Conservation (phyloP, 64 coral and sea anemone species). For the Dendrophyllia cribrosa region DNA sequence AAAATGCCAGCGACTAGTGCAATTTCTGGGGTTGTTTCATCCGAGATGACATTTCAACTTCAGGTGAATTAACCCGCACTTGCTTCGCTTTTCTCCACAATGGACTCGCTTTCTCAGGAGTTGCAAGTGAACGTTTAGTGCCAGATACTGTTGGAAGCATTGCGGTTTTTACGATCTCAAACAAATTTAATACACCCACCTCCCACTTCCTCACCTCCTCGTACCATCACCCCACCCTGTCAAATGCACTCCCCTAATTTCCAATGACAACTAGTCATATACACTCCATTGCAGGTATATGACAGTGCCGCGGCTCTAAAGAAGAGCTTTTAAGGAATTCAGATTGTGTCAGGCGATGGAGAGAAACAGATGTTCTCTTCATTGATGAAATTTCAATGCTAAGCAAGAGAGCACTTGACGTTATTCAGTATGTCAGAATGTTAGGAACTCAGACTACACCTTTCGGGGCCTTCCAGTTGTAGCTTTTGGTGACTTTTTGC, state of each 20-base stretch:
- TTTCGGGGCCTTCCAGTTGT: constrained; percentile 20
- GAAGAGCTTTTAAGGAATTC: background rate
- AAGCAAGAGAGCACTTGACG: background rate
- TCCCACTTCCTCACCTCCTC: no score
- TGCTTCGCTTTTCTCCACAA: background rate
- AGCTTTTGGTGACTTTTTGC: constrained; percentile 30
- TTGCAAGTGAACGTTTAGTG: background rate
- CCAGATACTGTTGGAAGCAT: background rate
- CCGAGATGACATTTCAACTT: no score
- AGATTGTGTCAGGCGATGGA: constrained; percentile 3
- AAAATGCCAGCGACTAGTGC: no score
- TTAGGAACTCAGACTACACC: background rate
- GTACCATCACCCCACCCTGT: no score
- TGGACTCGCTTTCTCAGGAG: background rate
- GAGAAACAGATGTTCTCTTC: constrained; percentile 3
- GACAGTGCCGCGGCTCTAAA: constrained; percentile 11
- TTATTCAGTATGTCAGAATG: background rate
- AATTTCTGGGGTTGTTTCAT: no score
- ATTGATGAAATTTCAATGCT: constrained; percentile 61
- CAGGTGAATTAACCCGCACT: background rate
- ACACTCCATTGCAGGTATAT: constrained; percentile 45
- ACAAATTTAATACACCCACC: no score
- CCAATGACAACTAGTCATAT: no score
- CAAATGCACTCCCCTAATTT: no score
- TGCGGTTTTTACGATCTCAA: background rate